Percentiles rank a stretch among this genome's conserved stretches.
phyloP scores from a whole-genome alignment of 2,113 vertebrate species.

The Dasyprocta punctata region DNA sequence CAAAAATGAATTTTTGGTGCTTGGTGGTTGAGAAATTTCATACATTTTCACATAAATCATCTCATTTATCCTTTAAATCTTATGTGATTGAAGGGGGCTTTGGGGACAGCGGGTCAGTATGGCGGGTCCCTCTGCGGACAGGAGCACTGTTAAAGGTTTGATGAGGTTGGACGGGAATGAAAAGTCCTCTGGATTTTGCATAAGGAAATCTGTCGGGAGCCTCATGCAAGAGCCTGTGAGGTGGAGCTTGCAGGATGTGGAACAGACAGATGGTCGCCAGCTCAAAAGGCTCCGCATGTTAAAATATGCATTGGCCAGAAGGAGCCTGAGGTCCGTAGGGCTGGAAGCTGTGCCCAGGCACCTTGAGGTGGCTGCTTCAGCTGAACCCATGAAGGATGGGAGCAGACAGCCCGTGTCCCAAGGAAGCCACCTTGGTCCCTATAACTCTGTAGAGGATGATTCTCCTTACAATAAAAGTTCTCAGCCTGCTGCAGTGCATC shows the following conservation, averaged over 20 bases:
- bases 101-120: background rate
- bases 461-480: background rate
- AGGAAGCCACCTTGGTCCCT: background rate
- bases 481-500: fast-evolving
- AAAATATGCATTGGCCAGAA: background rate
- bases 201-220: constrained; percentile 19
- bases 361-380: background rate
- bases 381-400: fast-evolving
- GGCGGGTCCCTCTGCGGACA: background rate
- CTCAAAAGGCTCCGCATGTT: background rate
- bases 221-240: background rate
- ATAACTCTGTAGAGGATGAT: fast-evolving
- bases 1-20: background rate
- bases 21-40: background rate
- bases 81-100: background rate
- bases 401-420: background rate
- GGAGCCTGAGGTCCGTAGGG: background rate
- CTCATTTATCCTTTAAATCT: background rate
- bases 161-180: background rate
- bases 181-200: background rate
- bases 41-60: background rate
- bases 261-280: background rate
- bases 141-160: background rate
- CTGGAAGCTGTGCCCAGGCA: no score
- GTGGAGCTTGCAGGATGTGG: background rate